Base-by-base conservation (phyloP, 2,888 invertebrate species). In the Dioctria linearis region DNA sequence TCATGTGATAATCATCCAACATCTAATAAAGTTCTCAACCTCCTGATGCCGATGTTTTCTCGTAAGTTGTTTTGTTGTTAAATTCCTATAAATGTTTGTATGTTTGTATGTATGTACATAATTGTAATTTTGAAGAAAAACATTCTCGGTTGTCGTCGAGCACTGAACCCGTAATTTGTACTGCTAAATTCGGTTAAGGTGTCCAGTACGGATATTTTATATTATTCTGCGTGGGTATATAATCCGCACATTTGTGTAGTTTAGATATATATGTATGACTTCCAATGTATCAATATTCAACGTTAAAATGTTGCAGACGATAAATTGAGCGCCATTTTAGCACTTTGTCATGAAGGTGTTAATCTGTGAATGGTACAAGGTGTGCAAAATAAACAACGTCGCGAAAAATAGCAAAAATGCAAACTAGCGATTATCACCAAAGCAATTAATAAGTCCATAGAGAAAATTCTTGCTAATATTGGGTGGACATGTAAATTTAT, bases 361-460 rank as follows among this genome's bases (percentile, higher is more conserved):
- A 75, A 75, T 59, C 75, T 57, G 59, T 25, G 54, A 78, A 42
- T 54, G 51, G 25, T 66, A 65, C 78, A 78, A n/a, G n/a, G 25
- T 39, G 9, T 78, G 25, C 49, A 51, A 63, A 78, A 51, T 39
- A 78, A 65, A 51, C 51, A 78, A 39, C 5, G 46, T 43, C 9
- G n/a, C 37, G 63, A 25, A 46, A 8, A n/a, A 40, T 65, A 40
- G 25, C 40, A 49, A 65, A 49, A 65, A 78, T 43, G 40, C 40
- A 51, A 65, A 65, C 66, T 5, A 25, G 51, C 43, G 43, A 75
- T 75, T 75, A 78, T 78, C 78, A 46, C 11, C 66, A 13, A 61
- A 59, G 66, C 69, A 80, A 80, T 80, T 80, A 80, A 80, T 80
- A 80, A 80, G 80, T 80, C 78, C 80, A 57, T 43, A 76, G 25